A percentile compares a stretch with the other conserved stretches of the same genome.
Evolutionary conservation across 1,140 invertebrate genomes (phyloP).

Genomic region (Drosophila equinoxialis): DNA sequence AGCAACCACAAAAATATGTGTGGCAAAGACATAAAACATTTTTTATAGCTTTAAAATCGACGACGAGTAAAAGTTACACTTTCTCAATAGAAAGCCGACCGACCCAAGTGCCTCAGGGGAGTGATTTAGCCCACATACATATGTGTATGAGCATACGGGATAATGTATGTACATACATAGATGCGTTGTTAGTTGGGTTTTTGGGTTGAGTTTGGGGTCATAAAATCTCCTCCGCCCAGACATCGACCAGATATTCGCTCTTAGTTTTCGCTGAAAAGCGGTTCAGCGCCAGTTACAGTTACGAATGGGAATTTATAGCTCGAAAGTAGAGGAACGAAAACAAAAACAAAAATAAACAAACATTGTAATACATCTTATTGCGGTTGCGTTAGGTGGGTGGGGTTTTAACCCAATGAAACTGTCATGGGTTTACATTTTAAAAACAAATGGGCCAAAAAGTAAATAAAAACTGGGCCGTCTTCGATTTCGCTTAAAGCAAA

Average conservation of each 20-base stretch:
- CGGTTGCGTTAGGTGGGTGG: conserved; percentile 6
- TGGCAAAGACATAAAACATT: conserved; percentile 70
- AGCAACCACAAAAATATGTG: conserved; percentile 37
- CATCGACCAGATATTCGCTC: conserved; percentile 27
- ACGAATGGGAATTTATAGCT: conserved; percentile 59
- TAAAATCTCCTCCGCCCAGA: conserved; percentile 58
- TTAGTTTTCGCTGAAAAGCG: conserved; percentile 31
- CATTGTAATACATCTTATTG: conserved; percentile 67
- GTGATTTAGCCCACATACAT: conserved; percentile 45
- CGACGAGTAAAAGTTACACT: conserved; percentile 75
- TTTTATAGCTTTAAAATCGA: conserved; percentile 81
- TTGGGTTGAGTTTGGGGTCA: conserved; percentile 49
- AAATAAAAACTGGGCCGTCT: conserved; percentile 77
- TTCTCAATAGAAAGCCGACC: conserved; percentile 70
- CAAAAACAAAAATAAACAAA: not conserved
- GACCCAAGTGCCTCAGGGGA: conserved; percentile 48
- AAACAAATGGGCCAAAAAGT: conserved; percentile 70
- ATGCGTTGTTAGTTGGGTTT: conserved; percentile 35
- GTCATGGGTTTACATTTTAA: conserved; percentile 57
- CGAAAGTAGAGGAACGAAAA: conserved; percentile 7
- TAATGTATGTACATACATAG: conserved; percentile 7
- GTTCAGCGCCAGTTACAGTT: conserved; percentile 60
- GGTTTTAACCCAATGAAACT: conserved; percentile 55
- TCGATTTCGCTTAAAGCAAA: conserved; percentile 48
- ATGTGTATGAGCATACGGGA: conserved; percentile 2